A percentile compares a stretch with the other conserved stretches of the same genome.
phyloP scores from a whole-genome alignment of 2,113 vertebrate genomes.

The Garra rufa region DNA sequence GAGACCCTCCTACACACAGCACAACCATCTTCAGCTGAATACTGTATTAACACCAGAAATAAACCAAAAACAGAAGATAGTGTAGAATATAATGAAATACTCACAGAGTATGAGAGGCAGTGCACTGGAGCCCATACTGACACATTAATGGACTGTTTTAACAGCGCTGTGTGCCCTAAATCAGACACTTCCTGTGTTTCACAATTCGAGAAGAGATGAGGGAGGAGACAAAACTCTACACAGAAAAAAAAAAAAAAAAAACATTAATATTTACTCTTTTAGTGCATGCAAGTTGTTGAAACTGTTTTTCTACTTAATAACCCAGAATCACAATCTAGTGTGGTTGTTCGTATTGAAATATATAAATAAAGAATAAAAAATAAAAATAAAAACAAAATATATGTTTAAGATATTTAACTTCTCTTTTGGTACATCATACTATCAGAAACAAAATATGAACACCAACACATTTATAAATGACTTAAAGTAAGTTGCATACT shows the following conservation, averaged over 20 bases:
- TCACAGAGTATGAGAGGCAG: constrained; percentile 26
- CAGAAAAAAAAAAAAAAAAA: background rate
- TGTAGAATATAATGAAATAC: background rate
- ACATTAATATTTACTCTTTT: background rate
- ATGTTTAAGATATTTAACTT: too few species aligned
- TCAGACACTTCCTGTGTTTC: constrained; percentile 1
- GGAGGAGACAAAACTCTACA: background rate
- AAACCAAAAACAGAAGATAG: too few species aligned
- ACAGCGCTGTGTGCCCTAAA: background rate
- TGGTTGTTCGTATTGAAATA: too few species aligned
- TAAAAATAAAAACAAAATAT: too few species aligned
- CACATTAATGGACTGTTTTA: background rate
- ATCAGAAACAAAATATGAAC: too few species aligned
- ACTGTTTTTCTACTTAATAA: too few species aligned
- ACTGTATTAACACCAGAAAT: too few species aligned
- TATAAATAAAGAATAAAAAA: too few species aligned
- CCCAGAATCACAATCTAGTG: too few species aligned
- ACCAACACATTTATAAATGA: too few species aligned
- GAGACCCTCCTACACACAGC: background rate
- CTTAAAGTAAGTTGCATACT: too few species aligned
- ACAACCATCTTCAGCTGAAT: background rate
- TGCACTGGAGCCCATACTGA: constrained; percentile 17
- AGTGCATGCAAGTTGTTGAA: background rate
- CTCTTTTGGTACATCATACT: too few species aligned
- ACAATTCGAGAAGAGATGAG: background rate